Evolutionary conservation across 2,113 vertebrate genomes (phyloP), one percentile per base, ranked within the genome.

Genomic region (Phocoena sinus): DNA sequence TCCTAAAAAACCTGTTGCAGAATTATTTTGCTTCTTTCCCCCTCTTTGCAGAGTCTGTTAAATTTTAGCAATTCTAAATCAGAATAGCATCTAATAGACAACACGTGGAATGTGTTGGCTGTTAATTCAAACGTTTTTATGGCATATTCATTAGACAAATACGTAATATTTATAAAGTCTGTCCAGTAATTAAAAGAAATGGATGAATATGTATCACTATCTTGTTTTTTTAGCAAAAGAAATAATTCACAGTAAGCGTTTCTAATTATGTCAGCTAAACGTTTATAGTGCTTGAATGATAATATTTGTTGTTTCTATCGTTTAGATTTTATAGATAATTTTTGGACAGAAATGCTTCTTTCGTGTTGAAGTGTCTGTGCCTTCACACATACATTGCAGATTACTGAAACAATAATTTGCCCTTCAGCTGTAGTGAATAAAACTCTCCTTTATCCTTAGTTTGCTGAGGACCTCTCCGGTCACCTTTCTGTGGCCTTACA

Each of bases 1-100:
- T 23, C 5, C 17, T 15, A 9, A 97, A 98, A 96, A 73, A 71
- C 28, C n/a, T 86, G 53, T 94, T 86, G 65, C 41, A 83, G 70
- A 95, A 76, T 80, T 87, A 3, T 41, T 38, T 89, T 68, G 71
- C 89, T 95, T 97, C 80, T 90, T 93, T 93, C 80, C 84, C 47
- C 68, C 8, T 80, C 14, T 97, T 97, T 94, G 63, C 47, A 14
- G 2, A 0, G 60, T 85, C 53, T 17, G 0, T 97, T 97, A 98
- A 97, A 97, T 97, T 98, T 98, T 86, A 98, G 47, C 96, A 98
- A 96, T 98, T 98, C 92, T 94, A 87, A 94, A 63, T 96, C 73
- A 17, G 86, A 95, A 97, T 68, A 91, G 92, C 91, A 67, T 70
- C 91, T 90, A 83, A 77, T 95, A 98, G 92, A 58, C n/a, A 63